Percentiles rank a stretch among this genome's conserved stretches.
Evolutionary conservation across 2,113 vertebrate species (phyloP).

Genomic region (Chlorocebus sabaeus): DNA sequence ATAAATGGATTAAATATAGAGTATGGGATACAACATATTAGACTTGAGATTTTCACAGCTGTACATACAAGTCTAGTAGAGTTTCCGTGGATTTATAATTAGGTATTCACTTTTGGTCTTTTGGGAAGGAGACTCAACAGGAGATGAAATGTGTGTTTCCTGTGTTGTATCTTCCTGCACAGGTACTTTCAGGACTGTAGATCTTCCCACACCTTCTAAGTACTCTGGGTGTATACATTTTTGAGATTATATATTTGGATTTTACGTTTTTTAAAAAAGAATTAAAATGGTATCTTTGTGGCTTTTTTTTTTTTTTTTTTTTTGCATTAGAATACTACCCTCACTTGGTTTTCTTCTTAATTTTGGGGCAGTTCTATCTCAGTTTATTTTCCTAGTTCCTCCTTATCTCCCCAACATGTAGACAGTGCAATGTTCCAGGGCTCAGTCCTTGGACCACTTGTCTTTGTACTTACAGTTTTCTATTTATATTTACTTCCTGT

Average conservation of each 20-base stretch:
- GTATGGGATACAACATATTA: background rate
- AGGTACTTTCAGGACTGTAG: constrained; percentile 84
- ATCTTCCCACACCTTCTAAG: constrained; percentile 88
- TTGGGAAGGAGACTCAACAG: constrained; percentile 89
- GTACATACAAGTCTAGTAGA: background rate
- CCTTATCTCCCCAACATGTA: background rate
- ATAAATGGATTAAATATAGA: background rate
- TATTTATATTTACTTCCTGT: background rate
- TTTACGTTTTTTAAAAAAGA: background rate
- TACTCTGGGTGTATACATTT: constrained; percentile 84
- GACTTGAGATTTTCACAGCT: background rate
- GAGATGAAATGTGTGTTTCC: constrained; percentile 87
- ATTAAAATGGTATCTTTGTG: too few species aligned
- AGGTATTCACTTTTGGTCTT: constrained; percentile 92
- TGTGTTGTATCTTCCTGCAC: constrained; percentile 86
- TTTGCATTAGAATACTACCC: background rate
- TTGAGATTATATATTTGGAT: constrained; percentile 58
- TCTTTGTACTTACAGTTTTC: background rate
- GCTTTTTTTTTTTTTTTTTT: background rate
- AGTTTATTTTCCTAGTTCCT: background rate
- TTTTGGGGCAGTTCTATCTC: background rate
- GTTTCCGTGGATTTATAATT: background rate
- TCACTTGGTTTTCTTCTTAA: background rate
- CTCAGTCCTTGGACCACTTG: background rate
- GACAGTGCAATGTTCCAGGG: background rate